Evolutionary conservation across 2,113 vertebrate genomes (phyloP).

Genomic region (Gnathonemus longibarbis): DNA sequence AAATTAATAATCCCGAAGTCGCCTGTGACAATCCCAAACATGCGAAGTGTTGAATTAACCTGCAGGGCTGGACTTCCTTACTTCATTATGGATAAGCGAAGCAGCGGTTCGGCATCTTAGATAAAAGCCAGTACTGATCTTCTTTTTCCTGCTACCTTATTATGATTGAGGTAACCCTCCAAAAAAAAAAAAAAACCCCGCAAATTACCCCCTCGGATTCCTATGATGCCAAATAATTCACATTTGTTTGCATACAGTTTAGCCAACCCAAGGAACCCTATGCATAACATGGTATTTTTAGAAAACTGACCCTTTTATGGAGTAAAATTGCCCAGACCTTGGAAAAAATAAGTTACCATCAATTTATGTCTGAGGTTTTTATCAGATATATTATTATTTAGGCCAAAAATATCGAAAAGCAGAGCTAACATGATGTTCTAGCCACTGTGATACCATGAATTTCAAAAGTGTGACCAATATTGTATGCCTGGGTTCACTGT

Average conservation of each 20-base stretch:
- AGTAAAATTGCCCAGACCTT: slow-evolving; percentile 49
- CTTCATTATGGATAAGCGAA: background rate
- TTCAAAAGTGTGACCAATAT: background rate
- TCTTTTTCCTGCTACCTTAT: slow-evolving; percentile 39
- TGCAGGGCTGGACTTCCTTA: background rate
- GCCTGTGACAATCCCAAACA: background rate
- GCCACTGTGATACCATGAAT: background rate
- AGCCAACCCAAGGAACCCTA: slow-evolving; percentile 39
- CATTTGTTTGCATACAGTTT: slow-evolving; percentile 55
- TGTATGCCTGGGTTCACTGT: background rate
- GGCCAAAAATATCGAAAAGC: slow-evolving; percentile 12
- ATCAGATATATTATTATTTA: slow-evolving; percentile 46
- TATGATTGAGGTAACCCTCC: slow-evolving; percentile 49
- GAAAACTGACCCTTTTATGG: slow-evolving; percentile 53
- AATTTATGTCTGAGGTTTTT: slow-evolving; percentile 39
- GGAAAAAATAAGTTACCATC: slow-evolving; percentile 27
- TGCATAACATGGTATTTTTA: slow-evolving; percentile 51
- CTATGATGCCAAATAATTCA: slow-evolving; percentile 35
- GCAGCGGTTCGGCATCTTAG: too few relatives aligned
- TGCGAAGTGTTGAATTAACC: background rate
- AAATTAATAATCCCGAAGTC: background rate
- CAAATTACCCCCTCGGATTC: slow-evolving; percentile 50
- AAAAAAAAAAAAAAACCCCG: slow-evolving; percentile 26
- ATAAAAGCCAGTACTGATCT: background rate
- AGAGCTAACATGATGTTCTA: slow-evolving; percentile 7